A percentile compares a stretch with the other conserved stretches of the same genome.
These are phyloP conservation scores for Numenius arquata DNA, from an alignment of 2,113 vertebrate genomes.

Conservation along the genomic window DNA sequence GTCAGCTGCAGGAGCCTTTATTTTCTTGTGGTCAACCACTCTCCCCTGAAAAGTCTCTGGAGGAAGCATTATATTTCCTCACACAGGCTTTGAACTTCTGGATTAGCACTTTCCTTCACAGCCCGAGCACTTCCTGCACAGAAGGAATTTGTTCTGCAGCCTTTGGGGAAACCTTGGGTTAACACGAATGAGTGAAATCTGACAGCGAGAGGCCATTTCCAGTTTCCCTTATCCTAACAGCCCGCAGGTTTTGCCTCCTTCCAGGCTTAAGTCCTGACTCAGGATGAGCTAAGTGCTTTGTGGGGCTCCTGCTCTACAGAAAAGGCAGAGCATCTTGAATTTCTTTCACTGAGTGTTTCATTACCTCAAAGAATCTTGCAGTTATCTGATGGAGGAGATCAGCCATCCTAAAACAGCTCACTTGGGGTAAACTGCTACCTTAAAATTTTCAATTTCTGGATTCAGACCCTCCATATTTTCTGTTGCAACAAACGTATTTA, in stretches of 20 bases:
- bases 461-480: background rate
- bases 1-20: background rate
- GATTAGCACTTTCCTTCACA: background rate
- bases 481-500: accelerated
- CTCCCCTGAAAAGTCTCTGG: background rate
- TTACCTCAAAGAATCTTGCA: background rate
- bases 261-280: background rate
- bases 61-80: slow-evolving; percentile 55
- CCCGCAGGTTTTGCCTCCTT: background rate
- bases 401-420: background rate
- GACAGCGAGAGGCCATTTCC: background rate
- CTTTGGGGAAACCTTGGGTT: background rate
- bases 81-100: background rate
- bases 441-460: background rate
- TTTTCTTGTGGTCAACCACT: slow-evolving; percentile 54
- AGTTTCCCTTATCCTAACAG: background rate
- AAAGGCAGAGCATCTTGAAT: background rate
- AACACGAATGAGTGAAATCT: background rate
- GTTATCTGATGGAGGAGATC: background rate
- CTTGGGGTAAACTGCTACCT: background rate
- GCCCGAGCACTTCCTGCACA: background rate
- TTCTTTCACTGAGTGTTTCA: background rate
- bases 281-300: background rate
- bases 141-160: background rate
- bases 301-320: background rate